Base-by-base conservation (phyloP, 2,888 invertebrate species). In the Noctua comes region DNA sequence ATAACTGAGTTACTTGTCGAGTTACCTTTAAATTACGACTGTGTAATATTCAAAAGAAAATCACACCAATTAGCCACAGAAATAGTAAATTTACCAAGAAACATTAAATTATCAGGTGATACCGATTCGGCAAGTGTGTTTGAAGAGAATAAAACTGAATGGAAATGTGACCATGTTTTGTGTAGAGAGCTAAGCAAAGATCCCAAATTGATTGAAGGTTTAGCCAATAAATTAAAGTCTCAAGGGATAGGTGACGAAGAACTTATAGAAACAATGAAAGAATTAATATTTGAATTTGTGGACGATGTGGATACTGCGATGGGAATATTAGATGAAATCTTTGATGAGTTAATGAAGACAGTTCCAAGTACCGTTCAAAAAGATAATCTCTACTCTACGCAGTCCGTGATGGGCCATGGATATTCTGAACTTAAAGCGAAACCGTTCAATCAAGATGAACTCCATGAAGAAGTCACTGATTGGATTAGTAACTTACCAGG, bases 401-500 rank as follows among this genome's bases (percentile, higher is more conserved):
- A 57, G n/a, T n/a, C 11, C 13, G 11, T 18, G 48, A 48, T 18
- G 6, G 48, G 46, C 16, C 54, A 10, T 48, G 24, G 24, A 24
- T 3, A 27, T 59, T 16, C 16, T 31, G 2, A 82, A 75, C 4
- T 2, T 27, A 54, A 81, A 21, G 64, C 66, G n/a, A 73, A 71
- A 27, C 82, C 59, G 31, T 27, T 71, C 4, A 68, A 85, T 21
- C 48, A 82, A 54, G 75, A 85, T 64, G 70, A 88, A 79, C 69
- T 91, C n/a, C 64, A 77, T 36, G 62, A 88, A 64, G 83, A 86
- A 73, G 43, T 91, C 11, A 77, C 36, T 27, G 80, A 89, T 62
- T 92, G 90, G 90, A 74, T 93, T 18, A 82, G 87, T 51, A 78
- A 74, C 13, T 76, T 87, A 62, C 68, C 86, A 46, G 70, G 76